These are phyloP conservation scores for Philopotamus ludificatus DNA, from an alignment of 1,140 invertebrate genomes.

Conservation along the genomic window DNA sequence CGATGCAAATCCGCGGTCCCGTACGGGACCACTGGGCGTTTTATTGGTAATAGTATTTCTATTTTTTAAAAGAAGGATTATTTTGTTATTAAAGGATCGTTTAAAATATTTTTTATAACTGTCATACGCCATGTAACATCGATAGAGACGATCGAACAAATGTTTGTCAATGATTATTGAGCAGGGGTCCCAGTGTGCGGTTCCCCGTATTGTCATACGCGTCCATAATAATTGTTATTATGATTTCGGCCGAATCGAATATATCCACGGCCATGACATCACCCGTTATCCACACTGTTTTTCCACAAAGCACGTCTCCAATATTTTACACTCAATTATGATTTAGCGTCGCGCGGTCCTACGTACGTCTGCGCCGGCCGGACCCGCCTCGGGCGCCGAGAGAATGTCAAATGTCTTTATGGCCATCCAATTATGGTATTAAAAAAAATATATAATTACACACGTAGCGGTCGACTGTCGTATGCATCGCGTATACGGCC, in stretches of 20 bases:
- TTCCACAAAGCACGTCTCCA: constrained; percentile 22
- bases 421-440: constrained; percentile 36
- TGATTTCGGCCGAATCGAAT: constrained; percentile 11
- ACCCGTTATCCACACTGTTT: constrained; percentile 21
- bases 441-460: constrained; percentile 34
- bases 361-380: constrained; percentile 3
- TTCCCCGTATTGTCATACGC: constrained; percentile 14
- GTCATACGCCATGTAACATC: too few relatives aligned
- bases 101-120: too few relatives aligned
- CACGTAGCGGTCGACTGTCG: constrained; percentile 21
- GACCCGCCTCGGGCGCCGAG: constrained; percentile 25
- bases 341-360: constrained; percentile 20
- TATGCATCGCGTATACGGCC: constrained; percentile 4
- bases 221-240: constrained; percentile 25
- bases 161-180: too few relatives aligned
- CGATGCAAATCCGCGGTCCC: too few relatives aligned
- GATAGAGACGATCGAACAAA: too few relatives aligned
- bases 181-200: neutral
- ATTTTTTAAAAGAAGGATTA: too few relatives aligned
- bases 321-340: constrained; percentile 33
- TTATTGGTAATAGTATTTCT: too few relatives aligned
- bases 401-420: constrained; percentile 41
- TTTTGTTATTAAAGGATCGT: too few relatives aligned
- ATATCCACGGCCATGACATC: constrained; percentile 20
- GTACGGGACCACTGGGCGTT: too few relatives aligned